Evolutionary conservation across 2,888 invertebrate species (phyloP).

Genomic region (Malthinus flaveolus): DNA sequence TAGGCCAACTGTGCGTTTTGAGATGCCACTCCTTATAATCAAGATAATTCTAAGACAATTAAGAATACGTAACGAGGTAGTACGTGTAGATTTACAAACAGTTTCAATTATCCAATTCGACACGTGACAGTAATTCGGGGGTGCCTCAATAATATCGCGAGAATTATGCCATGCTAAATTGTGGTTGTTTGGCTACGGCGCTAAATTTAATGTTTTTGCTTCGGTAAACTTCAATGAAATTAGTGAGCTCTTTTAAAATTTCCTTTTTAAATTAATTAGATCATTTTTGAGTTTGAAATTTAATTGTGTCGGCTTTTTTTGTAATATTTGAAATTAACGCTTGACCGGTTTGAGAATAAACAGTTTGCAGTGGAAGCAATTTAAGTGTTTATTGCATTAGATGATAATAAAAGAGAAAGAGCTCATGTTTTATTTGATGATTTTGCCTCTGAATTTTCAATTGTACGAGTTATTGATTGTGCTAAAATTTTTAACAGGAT

Average conservation of each 20-base stretch:
- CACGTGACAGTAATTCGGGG: slow-evolving; percentile 8
- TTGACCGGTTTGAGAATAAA: no score
- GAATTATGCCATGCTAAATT: no score
- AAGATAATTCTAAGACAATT: slow-evolving; percentile 16
- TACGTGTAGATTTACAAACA: slow-evolving; percentile 13
- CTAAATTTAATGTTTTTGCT: not conserved
- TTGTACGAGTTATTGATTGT: no score
- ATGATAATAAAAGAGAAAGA: no score
- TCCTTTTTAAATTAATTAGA: not conserved
- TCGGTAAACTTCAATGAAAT: not conserved
- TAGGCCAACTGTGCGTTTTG: not conserved
- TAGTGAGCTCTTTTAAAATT: not conserved
- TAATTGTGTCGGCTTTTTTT: no score
- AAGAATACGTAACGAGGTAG: slow-evolving; percentile 10
- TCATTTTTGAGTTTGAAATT: not conserved
- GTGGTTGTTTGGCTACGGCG: no score
- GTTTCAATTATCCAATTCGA: slow-evolving; percentile 8
- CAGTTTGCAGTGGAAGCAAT: no score
- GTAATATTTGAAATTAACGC: no score
- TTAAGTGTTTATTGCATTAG: no score
- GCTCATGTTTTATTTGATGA: no score
- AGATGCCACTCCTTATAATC: slow-evolving; percentile 11
- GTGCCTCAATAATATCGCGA: not conserved
- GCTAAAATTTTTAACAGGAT: no score
- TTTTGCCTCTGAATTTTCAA: no score